These are phyloP conservation scores for Poeciliopsis paucimaculata DNA, from an alignment of 2,797 vertebrate genomes.

Conservation along the genomic window DNA sequence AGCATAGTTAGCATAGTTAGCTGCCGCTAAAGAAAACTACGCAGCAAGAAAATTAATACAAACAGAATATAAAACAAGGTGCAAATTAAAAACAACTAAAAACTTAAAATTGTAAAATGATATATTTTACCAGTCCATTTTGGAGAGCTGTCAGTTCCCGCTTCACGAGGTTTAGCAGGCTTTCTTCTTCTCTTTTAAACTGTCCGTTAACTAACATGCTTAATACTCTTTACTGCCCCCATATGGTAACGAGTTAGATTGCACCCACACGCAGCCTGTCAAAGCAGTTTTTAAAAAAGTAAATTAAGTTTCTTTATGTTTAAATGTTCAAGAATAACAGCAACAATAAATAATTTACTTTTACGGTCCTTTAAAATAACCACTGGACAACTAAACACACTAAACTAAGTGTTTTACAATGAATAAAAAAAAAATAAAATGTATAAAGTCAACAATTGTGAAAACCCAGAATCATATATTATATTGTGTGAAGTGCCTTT, in stretches of 20 bases:
- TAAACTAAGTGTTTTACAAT: not conserved
- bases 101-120: rapidly evolving
- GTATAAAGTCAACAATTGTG: not conserved
- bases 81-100: rapidly evolving
- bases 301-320: not conserved
- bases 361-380: not conserved
- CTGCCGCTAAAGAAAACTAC: not conserved
- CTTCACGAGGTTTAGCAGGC: conserved; percentile 64
- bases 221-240: conserved; percentile 14
- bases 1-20: conserved; percentile 50
- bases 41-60: too few relatives aligned
- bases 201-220: not conserved
- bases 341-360: not conserved
- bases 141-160: conserved; percentile 58
- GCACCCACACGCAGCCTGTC: not conserved
- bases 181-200: conserved; percentile 55
- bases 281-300: not conserved
- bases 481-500: not conserved
- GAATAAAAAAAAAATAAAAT: not conserved
- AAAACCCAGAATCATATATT: too few relatives aligned
- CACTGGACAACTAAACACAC: too few relatives aligned
- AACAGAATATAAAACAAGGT: rapidly evolving
- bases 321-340: not conserved
- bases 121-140: conserved; percentile 69
- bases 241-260: not conserved